A percentile compares a stretch with the other conserved stretches of the same genome.
These are phyloP conservation scores for Odobenus rosmarus DNA, from an alignment of 2,113 vertebrate species.

Conservation along the genomic window DNA sequence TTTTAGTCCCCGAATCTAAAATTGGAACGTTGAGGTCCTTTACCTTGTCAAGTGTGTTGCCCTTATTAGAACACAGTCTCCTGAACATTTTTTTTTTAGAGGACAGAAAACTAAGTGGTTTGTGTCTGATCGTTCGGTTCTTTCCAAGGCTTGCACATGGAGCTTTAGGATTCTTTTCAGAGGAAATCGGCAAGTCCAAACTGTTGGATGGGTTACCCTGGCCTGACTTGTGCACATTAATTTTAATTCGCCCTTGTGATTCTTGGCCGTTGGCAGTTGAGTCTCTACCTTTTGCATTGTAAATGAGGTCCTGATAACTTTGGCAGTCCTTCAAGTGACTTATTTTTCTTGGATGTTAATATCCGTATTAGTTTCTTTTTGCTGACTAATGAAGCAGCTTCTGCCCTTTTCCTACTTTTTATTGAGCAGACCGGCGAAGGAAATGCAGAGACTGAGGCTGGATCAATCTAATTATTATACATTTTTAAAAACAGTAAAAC, in stretches of 20 bases:
- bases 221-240: not conserved
- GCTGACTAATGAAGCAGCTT: slow-evolving; percentile 37
- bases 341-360: slow-evolving; percentile 42
- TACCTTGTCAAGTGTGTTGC: not conserved
- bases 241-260: not conserved
- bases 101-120: not conserved
- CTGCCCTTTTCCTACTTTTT: not conserved
- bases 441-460: not conserved
- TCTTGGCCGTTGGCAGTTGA: not conserved
- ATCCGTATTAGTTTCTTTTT: slow-evolving; percentile 27
- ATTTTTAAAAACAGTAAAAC: slow-evolving; percentile 31
- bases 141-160: not conserved
- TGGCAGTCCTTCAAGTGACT: slow-evolving; percentile 33
- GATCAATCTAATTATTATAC: not conserved
- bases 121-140: not conserved
- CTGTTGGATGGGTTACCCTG: not conserved
- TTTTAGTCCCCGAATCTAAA: not conserved
- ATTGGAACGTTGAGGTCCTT: not conserved
- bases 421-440: not conserved
- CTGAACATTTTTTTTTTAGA: not conserved
- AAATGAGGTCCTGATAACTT: slow-evolving; percentile 44
- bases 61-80: not conserved
- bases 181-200: not conserved
- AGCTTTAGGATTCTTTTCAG: not conserved
- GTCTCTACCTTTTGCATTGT: slow-evolving; percentile 52